phyloP scores from a whole-genome alignment of 2,797 vertebrate genomes.

The Sebastes ruberrimus region DNA sequence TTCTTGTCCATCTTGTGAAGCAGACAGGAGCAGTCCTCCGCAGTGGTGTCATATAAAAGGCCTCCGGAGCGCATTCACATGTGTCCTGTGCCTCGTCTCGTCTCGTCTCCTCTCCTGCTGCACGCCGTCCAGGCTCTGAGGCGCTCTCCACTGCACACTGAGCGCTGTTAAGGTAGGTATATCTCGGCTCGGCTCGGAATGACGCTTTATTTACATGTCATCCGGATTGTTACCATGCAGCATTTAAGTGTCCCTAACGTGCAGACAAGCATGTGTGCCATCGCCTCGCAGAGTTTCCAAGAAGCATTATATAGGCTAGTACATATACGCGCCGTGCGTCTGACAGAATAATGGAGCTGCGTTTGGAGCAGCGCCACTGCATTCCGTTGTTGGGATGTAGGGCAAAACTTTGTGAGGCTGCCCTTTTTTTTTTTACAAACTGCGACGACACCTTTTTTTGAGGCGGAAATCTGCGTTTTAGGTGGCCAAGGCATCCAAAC shows the following conservation, averaged over 20 bases:
- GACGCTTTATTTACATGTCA: slow-evolving; percentile 64
- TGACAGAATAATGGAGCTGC: slow-evolving; percentile 25
- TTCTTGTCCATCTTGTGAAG: slow-evolving; percentile 85
- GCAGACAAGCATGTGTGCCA: slow-evolving; percentile 35
- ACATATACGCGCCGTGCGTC: not conserved
- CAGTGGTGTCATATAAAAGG: slow-evolving; percentile 56
- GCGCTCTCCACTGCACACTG: slow-evolving; percentile 66
- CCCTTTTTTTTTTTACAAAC: slow-evolving; percentile 26
- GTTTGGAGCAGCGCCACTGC: slow-evolving; percentile 36
- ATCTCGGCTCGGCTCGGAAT: slow-evolving; percentile 38
- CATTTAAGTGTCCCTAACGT: slow-evolving; percentile 16
- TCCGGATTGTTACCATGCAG: slow-evolving; percentile 34
- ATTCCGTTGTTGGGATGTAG: slow-evolving; percentile 50
- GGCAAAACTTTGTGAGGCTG: slow-evolving; percentile 60
- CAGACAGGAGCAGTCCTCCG: slow-evolving; percentile 50
- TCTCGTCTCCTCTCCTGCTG: slow-evolving; percentile 54
- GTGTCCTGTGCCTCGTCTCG: slow-evolving; percentile 49
- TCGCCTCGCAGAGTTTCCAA: slow-evolving; percentile 33
- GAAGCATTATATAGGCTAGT: not conserved
- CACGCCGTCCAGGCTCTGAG: slow-evolving; percentile 55
- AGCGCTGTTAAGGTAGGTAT: slow-evolving; percentile 70
- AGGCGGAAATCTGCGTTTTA: slow-evolving; percentile 11
- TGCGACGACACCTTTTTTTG: slow-evolving; percentile 39
- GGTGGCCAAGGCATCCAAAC: not conserved
- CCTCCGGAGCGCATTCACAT: slow-evolving; percentile 43